Base-by-base conservation (phyloP, 2,113 vertebrate genomes). In the Pollachius pollachius region DNA sequence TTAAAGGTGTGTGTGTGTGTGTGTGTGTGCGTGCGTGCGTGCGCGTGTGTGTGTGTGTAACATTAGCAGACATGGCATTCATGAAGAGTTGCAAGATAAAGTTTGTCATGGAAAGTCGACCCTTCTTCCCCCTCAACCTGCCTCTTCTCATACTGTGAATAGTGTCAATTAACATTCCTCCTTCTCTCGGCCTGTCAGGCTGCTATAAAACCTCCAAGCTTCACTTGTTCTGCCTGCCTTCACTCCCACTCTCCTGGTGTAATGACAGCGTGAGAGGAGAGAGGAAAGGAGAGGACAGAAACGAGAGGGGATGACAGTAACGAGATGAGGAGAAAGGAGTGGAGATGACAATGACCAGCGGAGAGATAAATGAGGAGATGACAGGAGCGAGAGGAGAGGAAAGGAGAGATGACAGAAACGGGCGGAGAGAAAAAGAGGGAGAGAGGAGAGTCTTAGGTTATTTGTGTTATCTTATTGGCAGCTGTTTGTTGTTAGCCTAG, bases 111-210 rank as follows among this genome's bases (percentile, higher is more conserved):
- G 41, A 48, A 48, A 7, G 8, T 48, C 41, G 8, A 48, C 41
- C 73, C n/a, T 15, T 72, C 65, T 80, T 68, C 63, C 67, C 30
- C 60, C 73, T 52, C 73, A 74, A 86, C 82, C 75, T 79, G 71
- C 70, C 73, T 81, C 71, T 87, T 83, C 79, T 83, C 85, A 85
- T 34, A 64, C 80, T 75, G 74, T 19, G 15, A 84, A 71, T 78
- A 80, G 78, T 73, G 54, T 88, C 89, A 85, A 84, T 89, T 90
- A 89, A 89, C 87, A 91, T 91, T 90, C 90, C 86, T 81, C 76
- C 5, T 2, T 2, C 79, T 61, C 75, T 77, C 73, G 73, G 84
- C 76, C 81, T 87, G 88, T 80, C 84, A 74, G 64, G 85, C 27
- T 62, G 76, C 73, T 71, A 73, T 85, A 90, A 91, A 89, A 90